Conservation (phyloP, 30 jellyfish, hydroid and myxozoan species). For the Euphysa ruthae region DNA sequence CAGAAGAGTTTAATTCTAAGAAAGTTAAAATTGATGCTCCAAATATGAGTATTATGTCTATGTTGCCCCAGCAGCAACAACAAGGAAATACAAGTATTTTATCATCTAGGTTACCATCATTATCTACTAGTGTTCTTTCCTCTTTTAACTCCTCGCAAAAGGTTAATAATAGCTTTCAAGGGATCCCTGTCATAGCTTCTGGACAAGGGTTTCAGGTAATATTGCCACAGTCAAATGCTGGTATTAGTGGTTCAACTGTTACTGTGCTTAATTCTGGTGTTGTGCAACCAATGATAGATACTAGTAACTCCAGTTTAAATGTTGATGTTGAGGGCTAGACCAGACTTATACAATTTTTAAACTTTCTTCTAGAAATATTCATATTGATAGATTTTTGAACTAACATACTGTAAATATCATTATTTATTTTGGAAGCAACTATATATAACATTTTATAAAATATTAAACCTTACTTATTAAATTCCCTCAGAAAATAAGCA, state of each 20-base stretch:
- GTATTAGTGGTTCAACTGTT: not conserved
- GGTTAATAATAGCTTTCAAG: slow-evolving; percentile 1
- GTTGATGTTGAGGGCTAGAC: slow-evolving; percentile 32
- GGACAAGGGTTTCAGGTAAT: slow-evolving; percentile 39
- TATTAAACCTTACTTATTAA: too few relatives aligned
- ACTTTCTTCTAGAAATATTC: too few relatives aligned
- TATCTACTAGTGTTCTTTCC: not conserved
- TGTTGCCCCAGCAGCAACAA: not conserved
- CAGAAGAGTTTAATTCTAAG: not conserved
- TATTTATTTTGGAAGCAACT: too few relatives aligned
- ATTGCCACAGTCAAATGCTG: slow-evolving; percentile 11
- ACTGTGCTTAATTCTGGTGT: slow-evolving; percentile 11
- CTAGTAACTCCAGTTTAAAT: slow-evolving; percentile 3
- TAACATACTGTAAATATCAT: too few relatives aligned
- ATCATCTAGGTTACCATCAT: slow-evolving; percentile 9
- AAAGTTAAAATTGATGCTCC: slow-evolving; percentile 13
- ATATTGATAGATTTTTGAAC: too few relatives aligned
- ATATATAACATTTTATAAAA: too few relatives aligned
- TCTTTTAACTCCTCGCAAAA: not conserved
- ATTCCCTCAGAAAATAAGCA: too few relatives aligned
- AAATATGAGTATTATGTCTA: not conserved
- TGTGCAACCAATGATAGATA: slow-evolving; percentile 6
- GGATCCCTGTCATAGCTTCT: slow-evolving; percentile 24
- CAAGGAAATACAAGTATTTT: slow-evolving; percentile 2
- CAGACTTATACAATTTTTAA: not conserved